Evolutionary conservation across 64 coral and sea anemone species (phyloP), one percentile per base, ranked within the genome.

Genomic region (Catalaphyllia jardinei): DNA sequence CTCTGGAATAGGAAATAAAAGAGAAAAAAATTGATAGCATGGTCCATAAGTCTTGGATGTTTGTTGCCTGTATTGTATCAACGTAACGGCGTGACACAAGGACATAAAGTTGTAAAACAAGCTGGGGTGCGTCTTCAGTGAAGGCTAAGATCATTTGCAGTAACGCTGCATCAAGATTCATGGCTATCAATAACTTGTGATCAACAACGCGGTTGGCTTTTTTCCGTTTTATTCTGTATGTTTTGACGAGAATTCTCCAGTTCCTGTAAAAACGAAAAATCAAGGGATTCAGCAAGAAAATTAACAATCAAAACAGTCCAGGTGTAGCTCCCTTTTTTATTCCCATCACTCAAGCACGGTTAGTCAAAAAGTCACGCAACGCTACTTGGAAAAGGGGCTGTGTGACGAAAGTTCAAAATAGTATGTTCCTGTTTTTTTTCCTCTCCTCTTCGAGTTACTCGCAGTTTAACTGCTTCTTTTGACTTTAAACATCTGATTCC

Each of bases 81-180:
- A 93, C 87, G 17, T 82, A 62, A 3, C 71, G 71, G 20, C 78
- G 76, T 25, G 88, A 71, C 19, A 96, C 52, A 10, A 96, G 94
- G 12, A 96, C 72, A 55, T 96, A 96, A 25, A 96, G 82, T 76
- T 96, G 94, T 0, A 89, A 83, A 65, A 96, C 91, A 27, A 96
- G 91, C 51, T 96, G 94, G 0, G 94, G 94, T 11, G 88, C 94
- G 30, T 96, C 94, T 75, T 96, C 94, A 24, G 92, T 96, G 11
- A 93, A 96, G 0, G 94, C 94, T 8, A 96, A 62, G 33, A 96
- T 93, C 94, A 96, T 96, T 38, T 96, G 94, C 29, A 96, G 42
- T 79, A 96, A 88, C 0, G 88, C 91, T 11, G 71, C 16, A 60
- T 96, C 94, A 0, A 96, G 91, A 67, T 96, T 93, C 74, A 92